Base-by-base conservation (phyloP, 2,888 invertebrate species). In the Lycophotia porphyrea region DNA sequence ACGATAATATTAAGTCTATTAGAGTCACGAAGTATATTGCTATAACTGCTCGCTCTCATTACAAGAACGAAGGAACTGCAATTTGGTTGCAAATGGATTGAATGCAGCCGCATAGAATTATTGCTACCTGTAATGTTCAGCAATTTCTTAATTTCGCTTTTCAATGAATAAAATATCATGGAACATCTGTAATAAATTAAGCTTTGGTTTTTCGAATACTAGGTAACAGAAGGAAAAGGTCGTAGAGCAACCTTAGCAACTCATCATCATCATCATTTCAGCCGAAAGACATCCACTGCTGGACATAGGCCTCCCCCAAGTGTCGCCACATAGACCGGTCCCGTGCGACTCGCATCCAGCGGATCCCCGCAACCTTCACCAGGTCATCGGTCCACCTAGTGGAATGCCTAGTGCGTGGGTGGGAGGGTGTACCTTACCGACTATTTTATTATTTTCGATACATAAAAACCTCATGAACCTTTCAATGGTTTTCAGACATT, bases 31-130 rank as follows among this genome's bases (percentile, higher is more conserved):
- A 93, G 90, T 87, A 88, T 88, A 92, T 88, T 82, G 87, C 87
- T 88, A 88, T 90, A 92, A 90, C 91, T 86, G 88, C 88, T 88
- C 89, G 89, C 89, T 89, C 91, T 93, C 91, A 94, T 94, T 94
- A 94, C 93, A 91, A 92, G 87, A 86, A 90, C 89, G 88, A 92
- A 94, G 91, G 91, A 92, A 93, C 92, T 93, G 92, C 92, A 94
- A 94, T 94, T 94, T 94, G 89, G 91, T 91, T 89, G 91, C 89
- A 92, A 95, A 93, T 93, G 91, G 90, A 92, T 93, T 89, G 90
- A 92, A 92, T 91, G 93, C 90, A 89, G 90, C 85, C 87, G 88
- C 88, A 84, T 11, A 49, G 36, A 60, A 21, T 34, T 21, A 60
- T 60, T 71, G 27, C 58, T 84, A 86, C 82, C 74, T 84, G 60